Evolutionary conservation across 2,888 invertebrate species (phyloP).

Genomic region (Tryphoninae sp.): DNA sequence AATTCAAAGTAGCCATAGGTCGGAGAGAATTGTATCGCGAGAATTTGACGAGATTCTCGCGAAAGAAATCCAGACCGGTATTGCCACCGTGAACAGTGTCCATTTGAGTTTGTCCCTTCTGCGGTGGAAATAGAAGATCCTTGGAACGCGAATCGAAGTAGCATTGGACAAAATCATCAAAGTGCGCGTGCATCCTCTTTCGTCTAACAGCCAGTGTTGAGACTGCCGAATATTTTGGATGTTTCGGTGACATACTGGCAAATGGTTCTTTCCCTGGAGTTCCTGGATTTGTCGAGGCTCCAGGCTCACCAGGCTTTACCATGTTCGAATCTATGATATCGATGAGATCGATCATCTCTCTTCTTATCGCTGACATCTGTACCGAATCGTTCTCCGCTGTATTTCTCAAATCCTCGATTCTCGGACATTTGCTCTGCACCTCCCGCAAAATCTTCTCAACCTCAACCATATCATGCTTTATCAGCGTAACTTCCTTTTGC

Average conservation of each 20-base stretch:
- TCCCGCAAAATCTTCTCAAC: slow-evolving; percentile 86
- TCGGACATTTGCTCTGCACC: slow-evolving; percentile 84
- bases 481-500: slow-evolving; percentile 87
- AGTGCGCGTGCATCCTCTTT: slow-evolving; percentile 91
- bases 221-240: slow-evolving; percentile 68
- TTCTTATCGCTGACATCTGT: slow-evolving; percentile 83
- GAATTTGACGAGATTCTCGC: slow-evolving; percentile 93
- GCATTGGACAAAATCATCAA: slow-evolving; percentile 94
- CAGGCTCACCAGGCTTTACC: slow-evolving; percentile 74
- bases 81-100: slow-evolving; percentile 69
- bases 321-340: slow-evolving; percentile 83
- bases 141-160: slow-evolving; percentile 91
- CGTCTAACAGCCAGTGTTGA: slow-evolving; percentile 86
- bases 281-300: slow-evolving; percentile 25
- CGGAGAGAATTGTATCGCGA: slow-evolving; percentile 90
- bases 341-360: slow-evolving; percentile 84
- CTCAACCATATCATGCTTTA: slow-evolving; percentile 88
- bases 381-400: slow-evolving; percentile 82
- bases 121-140: slow-evolving; percentile 85
- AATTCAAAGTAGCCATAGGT: slow-evolving; percentile 93
- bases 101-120: slow-evolving; percentile 49
- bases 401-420: slow-evolving; percentile 83
- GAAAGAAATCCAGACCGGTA: slow-evolving; percentile 88
- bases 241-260: slow-evolving; percentile 66
- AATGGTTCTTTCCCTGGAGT: slow-evolving; percentile 69